A percentile compares a stretch with the other conserved stretches of the same genome.
phyloP scores from a whole-genome alignment of 2,113 vertebrate genomes.

The Cryptomyrus ogoouensis region DNA sequence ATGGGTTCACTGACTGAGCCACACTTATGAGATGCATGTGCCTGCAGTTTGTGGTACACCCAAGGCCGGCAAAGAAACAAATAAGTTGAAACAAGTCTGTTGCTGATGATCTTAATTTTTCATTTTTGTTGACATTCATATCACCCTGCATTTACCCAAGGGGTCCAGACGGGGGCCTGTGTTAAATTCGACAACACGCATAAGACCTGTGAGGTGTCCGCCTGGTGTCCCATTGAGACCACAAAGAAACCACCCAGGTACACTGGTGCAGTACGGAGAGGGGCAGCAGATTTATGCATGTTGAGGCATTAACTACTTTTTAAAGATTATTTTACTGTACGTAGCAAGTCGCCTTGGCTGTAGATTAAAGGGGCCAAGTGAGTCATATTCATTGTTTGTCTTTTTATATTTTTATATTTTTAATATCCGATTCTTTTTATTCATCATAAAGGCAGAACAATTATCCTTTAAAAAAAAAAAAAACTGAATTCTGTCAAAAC shows the following conservation, averaged over 20 bases:
- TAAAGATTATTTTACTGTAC: background rate
- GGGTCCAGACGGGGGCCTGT: conserved; percentile 68
- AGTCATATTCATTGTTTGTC: background rate
- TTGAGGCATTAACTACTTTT: background rate
- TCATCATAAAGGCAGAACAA: background rate
- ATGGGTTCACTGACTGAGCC: background rate
- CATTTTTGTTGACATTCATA: background rate
- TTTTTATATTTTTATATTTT: no score
- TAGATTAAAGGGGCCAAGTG: background rate
- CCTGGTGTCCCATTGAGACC: conserved; percentile 69
- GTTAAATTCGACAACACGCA: conserved; percentile 48
- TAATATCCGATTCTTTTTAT: no score
- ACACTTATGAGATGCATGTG: background rate
- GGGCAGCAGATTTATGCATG: background rate
- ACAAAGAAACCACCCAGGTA: conserved; percentile 49
- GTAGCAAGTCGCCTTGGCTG: background rate
- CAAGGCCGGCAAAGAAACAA: background rate
- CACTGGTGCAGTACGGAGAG: background rate
- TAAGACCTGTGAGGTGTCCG: conserved; percentile 67
- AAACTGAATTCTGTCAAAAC: background rate
- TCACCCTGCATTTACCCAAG: conserved; percentile 40
- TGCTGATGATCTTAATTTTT: background rate
- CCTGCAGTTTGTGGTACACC: background rate
- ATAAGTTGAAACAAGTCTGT: background rate
- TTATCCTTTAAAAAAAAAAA: background rate